phyloP scores from a whole-genome alignment of 2,888 invertebrate genomes.

The Punctoribates punctum region DNA sequence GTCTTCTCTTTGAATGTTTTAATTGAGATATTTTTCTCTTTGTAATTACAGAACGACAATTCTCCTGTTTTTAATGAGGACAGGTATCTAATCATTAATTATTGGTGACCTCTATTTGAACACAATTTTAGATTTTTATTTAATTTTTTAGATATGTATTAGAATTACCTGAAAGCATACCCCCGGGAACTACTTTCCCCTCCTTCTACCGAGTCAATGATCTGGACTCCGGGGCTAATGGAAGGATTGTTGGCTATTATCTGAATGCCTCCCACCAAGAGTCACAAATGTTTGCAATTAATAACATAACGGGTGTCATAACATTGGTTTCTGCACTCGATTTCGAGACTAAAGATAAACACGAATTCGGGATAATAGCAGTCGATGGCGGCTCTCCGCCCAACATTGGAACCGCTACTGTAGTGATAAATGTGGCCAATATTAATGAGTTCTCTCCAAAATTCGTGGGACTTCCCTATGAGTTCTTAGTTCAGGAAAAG shows the following conservation, averaged over 20 bases:
- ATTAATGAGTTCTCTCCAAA: slow-evolving; percentile 55
- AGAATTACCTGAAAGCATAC: slow-evolving; percentile 49
- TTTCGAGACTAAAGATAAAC: slow-evolving; percentile 47
- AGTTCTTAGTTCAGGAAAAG: slow-evolving; percentile 48
- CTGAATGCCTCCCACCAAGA: slow-evolving; percentile 42
- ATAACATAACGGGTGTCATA: slow-evolving; percentile 48
- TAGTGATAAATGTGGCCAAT: slow-evolving; percentile 52
- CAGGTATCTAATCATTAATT: slow-evolving; percentile 9
- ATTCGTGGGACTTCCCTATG: slow-evolving; percentile 51
- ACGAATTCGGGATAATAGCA: slow-evolving; percentile 49
- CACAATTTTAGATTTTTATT: neutral
- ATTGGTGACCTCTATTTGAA: slow-evolving; percentile 32
- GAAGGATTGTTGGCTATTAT: slow-evolving; percentile 48
- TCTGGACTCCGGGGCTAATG: slow-evolving; percentile 48
- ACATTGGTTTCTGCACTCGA: slow-evolving; percentile 47
- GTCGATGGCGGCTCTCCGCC: slow-evolving; percentile 49
- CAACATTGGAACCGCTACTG: slow-evolving; percentile 47
- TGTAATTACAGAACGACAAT: slow-evolving; percentile 25
- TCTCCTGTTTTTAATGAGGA: slow-evolving; percentile 35
- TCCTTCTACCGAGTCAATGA: slow-evolving; percentile 48
- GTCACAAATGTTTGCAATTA: slow-evolving; percentile 46
- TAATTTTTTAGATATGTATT: slow-evolving; percentile 45
- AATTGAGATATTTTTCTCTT: slow-evolving; percentile 9
- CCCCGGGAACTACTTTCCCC: slow-evolving; percentile 49
- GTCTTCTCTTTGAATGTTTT: neutral